These are phyloP conservation scores for Pseudomyrmex sp. DNA, from an alignment of 1,140 invertebrate species.

Conservation along the genomic window DNA sequence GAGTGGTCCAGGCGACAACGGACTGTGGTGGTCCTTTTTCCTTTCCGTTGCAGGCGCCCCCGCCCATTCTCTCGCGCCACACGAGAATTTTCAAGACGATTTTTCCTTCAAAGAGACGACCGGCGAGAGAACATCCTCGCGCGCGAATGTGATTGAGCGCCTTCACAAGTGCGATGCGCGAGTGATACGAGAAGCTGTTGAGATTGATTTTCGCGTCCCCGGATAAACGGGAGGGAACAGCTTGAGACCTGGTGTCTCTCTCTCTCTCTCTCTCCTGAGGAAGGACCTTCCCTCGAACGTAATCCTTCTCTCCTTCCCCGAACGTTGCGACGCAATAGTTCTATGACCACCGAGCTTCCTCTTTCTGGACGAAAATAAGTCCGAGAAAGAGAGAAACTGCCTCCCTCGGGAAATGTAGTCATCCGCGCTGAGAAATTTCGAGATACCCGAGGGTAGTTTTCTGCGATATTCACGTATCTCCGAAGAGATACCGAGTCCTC, in stretches of 20 bases:
- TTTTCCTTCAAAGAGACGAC: slow-evolving; percentile 35
- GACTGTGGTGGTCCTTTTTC: slow-evolving; percentile 18
- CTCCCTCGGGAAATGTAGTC: slow-evolving; percentile 56
- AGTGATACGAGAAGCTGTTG: slow-evolving; percentile 73
- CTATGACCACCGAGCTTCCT: slow-evolving; percentile 41
- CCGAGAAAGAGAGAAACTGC: slow-evolving; percentile 33
- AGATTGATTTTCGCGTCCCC: slow-evolving; percentile 73
- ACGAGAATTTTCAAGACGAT: slow-evolving; percentile 44
- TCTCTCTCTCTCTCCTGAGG: too few relatives aligned
- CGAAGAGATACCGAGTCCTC: neutral
- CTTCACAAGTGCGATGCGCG: slow-evolving; percentile 70
- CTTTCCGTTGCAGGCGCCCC: neutral
- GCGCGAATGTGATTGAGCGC: slow-evolving; percentile 32
- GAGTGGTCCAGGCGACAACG: slow-evolving; percentile 22
- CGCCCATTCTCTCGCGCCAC: slow-evolving; percentile 29
- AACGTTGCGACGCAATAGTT: slow-evolving; percentile 1
- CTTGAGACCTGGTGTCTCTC: too few relatives aligned
- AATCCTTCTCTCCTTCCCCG: neutral
- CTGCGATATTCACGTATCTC: slow-evolving; percentile 47
- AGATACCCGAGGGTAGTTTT: slow-evolving; percentile 49
- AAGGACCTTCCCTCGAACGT: too few relatives aligned
- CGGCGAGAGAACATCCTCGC: slow-evolving; percentile 21
- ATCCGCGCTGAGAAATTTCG: slow-evolving; percentile 50
- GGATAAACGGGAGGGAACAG: slow-evolving; percentile 35
- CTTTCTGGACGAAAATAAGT: slow-evolving; percentile 55